A percentile compares a stretch with the other conserved stretches of the same genome.
Evolutionary conservation across 2,888 invertebrate genomes (phyloP).

Genomic region (Tipula unca): DNA sequence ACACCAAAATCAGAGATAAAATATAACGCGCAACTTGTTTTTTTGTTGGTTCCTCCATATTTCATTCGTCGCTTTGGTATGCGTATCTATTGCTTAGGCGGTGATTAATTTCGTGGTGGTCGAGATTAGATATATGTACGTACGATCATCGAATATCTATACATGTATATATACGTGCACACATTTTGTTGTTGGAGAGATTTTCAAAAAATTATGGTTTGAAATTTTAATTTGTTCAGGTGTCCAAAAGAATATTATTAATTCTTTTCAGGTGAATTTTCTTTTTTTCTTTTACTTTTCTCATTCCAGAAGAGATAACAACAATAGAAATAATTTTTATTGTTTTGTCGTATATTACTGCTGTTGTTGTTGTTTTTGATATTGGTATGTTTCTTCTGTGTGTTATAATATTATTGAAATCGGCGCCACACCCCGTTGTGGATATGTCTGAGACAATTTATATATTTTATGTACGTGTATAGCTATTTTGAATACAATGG

Average conservation of each 20-base stretch:
- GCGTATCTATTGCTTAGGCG: background rate
- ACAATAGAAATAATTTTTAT: conserved; percentile 8
- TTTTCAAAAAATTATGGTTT: background rate
- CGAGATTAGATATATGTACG: background rate
- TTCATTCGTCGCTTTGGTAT: background rate
- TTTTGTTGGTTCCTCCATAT: background rate
- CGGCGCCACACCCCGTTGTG: conserved; percentile 14
- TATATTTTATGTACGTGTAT: background rate
- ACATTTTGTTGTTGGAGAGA: background rate
- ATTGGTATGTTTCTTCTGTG: background rate
- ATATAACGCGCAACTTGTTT: background rate
- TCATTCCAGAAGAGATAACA: background rate
- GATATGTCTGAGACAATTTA: conserved; percentile 1
- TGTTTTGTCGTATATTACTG: background rate
- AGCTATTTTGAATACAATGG: background rate
- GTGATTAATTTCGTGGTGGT: conserved; percentile 14
- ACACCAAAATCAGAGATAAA: background rate
- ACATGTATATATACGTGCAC: background rate
- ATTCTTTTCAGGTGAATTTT: conserved; percentile 8
- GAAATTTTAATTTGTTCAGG: background rate
- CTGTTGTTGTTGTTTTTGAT: too few relatives aligned
- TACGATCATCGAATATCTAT: background rate
- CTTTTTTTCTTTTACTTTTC: background rate
- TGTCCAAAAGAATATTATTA: background rate
- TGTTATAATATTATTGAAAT: background rate